These are phyloP conservation scores for Semnornis frantzii DNA, from an alignment of 2,113 vertebrate species.

Conservation along the genomic window DNA sequence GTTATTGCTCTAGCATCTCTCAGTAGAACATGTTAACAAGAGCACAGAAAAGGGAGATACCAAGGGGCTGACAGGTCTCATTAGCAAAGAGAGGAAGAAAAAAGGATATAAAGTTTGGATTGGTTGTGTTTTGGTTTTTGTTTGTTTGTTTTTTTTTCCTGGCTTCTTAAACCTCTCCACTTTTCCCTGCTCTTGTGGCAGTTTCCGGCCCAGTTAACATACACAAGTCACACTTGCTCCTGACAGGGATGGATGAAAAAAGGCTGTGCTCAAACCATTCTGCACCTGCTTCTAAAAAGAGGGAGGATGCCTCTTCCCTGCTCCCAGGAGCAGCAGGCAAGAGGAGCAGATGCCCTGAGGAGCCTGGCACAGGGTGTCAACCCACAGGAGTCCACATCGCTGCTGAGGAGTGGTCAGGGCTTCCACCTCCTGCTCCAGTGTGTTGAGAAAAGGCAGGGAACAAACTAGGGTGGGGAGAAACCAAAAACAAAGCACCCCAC, in stretches of 20 bases:
- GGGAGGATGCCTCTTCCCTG: neutral
- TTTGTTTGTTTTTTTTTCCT: neutral
- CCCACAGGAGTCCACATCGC: neutral
- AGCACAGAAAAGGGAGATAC: conserved; percentile 21
- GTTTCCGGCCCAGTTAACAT: neutral
- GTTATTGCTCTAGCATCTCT: conserved; percentile 78
- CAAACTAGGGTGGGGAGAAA: neutral
- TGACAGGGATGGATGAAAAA: neutral
- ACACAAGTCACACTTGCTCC: rapidly evolving
- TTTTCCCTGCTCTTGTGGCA: neutral
- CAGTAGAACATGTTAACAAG: conserved; percentile 51
- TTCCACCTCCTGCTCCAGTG: conserved; percentile 9
- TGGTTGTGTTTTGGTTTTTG: too few relatives aligned
- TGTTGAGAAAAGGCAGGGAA: neutral
- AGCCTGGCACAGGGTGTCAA: neutral
- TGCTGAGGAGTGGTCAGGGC: neutral
- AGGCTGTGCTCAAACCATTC: neutral
- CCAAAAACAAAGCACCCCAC: neutral
- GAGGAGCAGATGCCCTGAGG: neutral
- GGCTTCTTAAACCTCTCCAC: neutral
- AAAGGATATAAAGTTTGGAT: neutral
- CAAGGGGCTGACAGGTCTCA: neutral
- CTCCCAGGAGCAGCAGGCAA: neutral
- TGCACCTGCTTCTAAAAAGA: neutral
- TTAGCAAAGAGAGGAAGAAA: conserved; percentile 24